Evolutionary conservation across 2,888 invertebrate species (phyloP), one percentile per base, ranked within the genome.

Genomic region (Synergus gifuensis): DNA sequence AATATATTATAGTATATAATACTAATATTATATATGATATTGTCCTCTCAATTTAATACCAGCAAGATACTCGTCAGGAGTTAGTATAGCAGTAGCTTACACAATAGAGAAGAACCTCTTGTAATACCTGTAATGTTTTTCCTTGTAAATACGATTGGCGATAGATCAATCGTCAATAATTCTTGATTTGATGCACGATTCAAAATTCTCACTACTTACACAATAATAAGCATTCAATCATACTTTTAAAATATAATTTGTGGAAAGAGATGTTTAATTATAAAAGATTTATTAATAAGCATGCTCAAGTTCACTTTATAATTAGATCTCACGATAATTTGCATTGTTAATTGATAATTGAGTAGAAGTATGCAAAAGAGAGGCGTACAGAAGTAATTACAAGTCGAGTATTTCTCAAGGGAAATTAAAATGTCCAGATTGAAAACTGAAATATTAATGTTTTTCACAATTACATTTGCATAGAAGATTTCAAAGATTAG

Each of bases 91-190:
- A 80, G 85, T 87, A 87, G 84, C 78, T 79, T 82, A 76, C 78
- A 85, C 83, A 86, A 86, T 85, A 86, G 81, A 85, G 80, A 67
- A 81, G 82, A 86, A 84, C 79, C 78, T 58, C 66, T 54, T 76
- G 18, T 63, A 46, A 62, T 76, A 46, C 54, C 40, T 77, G 58
- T 46, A 60, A 42, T 36, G 16, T 44, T 79, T 64, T 77, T 83
- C 84, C 82, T 86, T 86, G 86, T 86, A 86, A 78, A 87, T 84
- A 87, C 46, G 14, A 46, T 67, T 67, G 67, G n/a, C 67, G 44
- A 46, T 16, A 5, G 16, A 67, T 67, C 22, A 46, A 16, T 46
- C 12, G 18, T 28, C 44, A 66, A 18, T 18, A 44, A 66, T 66
- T 44, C 42, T 66, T 66, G 11, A 44, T 44, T 54, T 67, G 44